Evolutionary conservation across 2,113 vertebrate species (phyloP).

Genomic region (Galeopterus variegatus): DNA sequence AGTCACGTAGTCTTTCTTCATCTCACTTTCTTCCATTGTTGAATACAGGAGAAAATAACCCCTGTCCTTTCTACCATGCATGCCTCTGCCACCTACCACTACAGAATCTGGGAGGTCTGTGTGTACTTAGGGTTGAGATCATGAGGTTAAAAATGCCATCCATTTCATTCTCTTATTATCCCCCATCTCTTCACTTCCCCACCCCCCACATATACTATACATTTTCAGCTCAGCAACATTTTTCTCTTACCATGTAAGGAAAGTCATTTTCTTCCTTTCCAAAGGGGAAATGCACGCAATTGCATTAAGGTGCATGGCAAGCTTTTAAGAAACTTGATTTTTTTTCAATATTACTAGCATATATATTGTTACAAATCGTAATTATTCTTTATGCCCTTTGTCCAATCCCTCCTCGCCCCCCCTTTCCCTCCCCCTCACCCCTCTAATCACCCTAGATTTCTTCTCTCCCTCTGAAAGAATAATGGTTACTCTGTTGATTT

Average conservation of each 20-base stretch:
- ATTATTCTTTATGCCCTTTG: too few relatives aligned
- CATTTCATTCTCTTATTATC: slow-evolving; percentile 5
- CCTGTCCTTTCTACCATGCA: background rate
- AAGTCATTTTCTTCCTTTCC: slow-evolving; percentile 2
- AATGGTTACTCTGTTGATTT: too few relatives aligned
- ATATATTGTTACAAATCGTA: too few relatives aligned
- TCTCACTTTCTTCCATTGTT: background rate
- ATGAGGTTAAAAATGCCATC: slow-evolving; percentile 1
- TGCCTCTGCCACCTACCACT: background rate
- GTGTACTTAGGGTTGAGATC: slow-evolving; percentile 18
- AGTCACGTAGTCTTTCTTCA: slow-evolving; percentile 13
- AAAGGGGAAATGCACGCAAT: slow-evolving; percentile 7
- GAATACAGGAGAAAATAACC: slow-evolving; percentile 30
- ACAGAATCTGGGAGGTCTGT: background rate
- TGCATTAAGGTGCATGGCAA: slow-evolving; percentile 22
- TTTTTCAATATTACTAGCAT: too few relatives aligned
- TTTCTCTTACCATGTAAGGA: background rate
- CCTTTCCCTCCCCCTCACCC: too few relatives aligned
- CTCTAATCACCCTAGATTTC: too few relatives aligned
- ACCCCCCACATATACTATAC: background rate
- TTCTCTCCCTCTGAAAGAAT: too few relatives aligned
- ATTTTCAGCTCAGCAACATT: slow-evolving; percentile 1
- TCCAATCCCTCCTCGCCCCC: too few relatives aligned
- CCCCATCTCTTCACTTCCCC: background rate
- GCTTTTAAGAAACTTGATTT: slow-evolving; percentile 65